phyloP scores from a whole-genome alignment of 2,113 vertebrate genomes.

The Panthera tigris region DNA sequence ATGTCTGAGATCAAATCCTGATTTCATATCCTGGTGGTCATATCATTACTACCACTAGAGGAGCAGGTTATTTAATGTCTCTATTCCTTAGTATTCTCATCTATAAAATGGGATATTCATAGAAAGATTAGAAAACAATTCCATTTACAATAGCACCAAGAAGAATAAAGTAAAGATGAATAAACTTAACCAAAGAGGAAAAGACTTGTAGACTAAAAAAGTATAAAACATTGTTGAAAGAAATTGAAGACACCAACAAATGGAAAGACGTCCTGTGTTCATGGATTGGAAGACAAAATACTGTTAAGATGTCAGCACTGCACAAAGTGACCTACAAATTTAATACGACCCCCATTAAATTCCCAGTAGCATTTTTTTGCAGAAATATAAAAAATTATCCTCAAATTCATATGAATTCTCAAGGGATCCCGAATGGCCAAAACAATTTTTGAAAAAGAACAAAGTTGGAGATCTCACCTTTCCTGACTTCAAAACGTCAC shows the following conservation, averaged over 20 bases:
- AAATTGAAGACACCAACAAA: neutral
- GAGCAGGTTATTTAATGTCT: neutral
- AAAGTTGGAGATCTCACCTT: neutral
- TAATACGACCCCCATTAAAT: neutral
- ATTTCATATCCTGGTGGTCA: neutral
- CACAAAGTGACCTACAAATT: neutral
- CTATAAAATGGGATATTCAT: neutral
- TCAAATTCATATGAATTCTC: neutral
- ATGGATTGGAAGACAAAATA: neutral
- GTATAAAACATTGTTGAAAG: neutral
- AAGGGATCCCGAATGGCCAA: neutral
- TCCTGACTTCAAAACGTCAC: neutral
- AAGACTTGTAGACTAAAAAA: neutral
- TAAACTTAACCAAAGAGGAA: neutral
- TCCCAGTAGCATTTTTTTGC: neutral
- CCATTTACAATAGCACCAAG: neutral
- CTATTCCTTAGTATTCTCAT: neutral
- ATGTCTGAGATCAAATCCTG: neutral
- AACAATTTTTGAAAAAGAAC: neutral
- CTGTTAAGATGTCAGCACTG: neutral
- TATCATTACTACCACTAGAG: neutral
- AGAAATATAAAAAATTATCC: slow-evolving; percentile 15
- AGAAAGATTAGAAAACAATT: neutral
- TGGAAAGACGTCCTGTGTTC: neutral
- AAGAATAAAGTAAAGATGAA: neutral